phyloP scores from a whole-genome alignment of 2,113 vertebrate genomes.

The Isurus oxyrinchus region DNA sequence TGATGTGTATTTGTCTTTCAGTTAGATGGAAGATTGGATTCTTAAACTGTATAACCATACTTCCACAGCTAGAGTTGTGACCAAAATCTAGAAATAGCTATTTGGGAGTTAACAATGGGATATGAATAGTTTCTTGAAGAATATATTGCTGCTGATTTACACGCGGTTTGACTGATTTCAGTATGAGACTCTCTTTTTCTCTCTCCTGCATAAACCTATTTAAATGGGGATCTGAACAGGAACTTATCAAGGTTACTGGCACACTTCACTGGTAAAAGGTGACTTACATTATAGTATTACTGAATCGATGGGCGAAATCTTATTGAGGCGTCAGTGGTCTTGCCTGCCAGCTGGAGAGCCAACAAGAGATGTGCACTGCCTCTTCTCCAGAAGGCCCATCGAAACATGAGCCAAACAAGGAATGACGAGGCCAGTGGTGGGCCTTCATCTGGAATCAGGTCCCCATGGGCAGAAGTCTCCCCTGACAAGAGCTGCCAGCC shows the following conservation, averaged over 20 bases:
- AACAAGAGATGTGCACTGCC: too few relatives aligned
- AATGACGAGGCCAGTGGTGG: too few relatives aligned
- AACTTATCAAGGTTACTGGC: not conserved
- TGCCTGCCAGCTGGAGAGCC: too few relatives aligned
- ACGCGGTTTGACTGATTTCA: not conserved
- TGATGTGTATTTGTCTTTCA: not conserved
- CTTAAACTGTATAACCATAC: not conserved
- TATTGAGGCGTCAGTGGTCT: too few relatives aligned
- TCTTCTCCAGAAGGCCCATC: too few relatives aligned
- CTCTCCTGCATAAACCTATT: not conserved
- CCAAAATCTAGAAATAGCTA: not conserved
- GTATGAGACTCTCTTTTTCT: not conserved
- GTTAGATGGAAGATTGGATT: not conserved
- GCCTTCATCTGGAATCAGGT: too few relatives aligned
- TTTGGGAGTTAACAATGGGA: not conserved
- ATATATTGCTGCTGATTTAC: not conserved
- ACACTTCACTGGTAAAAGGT: not conserved
- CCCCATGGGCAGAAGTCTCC: too few relatives aligned
- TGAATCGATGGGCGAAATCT: too few relatives aligned
- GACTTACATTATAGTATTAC: not conserved
- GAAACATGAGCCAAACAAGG: too few relatives aligned
- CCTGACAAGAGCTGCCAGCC: too few relatives aligned
- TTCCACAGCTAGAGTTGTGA: not conserved
- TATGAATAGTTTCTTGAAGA: not conserved
- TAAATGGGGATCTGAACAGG: not conserved